Conservation (phyloP, 2,113 vertebrate genomes). For the Barnardius zonarius region DNA sequence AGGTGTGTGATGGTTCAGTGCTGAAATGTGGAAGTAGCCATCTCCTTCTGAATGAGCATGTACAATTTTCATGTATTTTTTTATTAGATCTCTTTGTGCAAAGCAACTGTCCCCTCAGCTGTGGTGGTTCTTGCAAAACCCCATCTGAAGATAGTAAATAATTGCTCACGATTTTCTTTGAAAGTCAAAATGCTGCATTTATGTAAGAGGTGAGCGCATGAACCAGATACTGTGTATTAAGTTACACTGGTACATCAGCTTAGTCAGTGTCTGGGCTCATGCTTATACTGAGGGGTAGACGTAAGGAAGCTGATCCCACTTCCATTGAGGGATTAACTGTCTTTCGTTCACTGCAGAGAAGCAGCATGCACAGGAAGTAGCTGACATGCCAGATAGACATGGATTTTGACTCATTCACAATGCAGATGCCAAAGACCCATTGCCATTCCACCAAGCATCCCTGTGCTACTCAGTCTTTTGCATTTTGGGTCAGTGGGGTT, state of each 20-base stretch:
- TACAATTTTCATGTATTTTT: not conserved
- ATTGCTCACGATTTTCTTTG: rapidly evolving
- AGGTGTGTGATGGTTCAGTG: not conserved
- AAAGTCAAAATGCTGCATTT: not conserved
- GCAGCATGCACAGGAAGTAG: constrained; percentile 14
- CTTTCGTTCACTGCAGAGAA: not conserved
- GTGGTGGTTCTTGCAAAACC: not conserved
- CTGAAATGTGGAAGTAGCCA: not conserved
- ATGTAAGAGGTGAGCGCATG: not conserved
- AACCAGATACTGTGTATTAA: constrained; percentile 43
- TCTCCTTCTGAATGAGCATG: not conserved
- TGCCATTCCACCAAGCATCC: not conserved
- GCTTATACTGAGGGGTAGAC: not conserved
- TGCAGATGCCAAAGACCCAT: not conserved
- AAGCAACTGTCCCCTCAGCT: not conserved
- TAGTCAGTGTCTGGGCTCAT: not conserved
- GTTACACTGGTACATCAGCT: constrained; percentile 18
- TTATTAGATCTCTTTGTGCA: not conserved
- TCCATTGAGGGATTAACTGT: constrained; percentile 46
- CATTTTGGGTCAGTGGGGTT: not conserved
- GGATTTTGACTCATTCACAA: not conserved
- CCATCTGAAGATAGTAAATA: not conserved
- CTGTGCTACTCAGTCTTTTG: not conserved
- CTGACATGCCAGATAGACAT: constrained; percentile 4
- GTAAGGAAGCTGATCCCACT: constrained; percentile 56